phyloP scores from a whole-genome alignment of 2,113 vertebrate genomes.

The Harpagus bidentatus region DNA sequence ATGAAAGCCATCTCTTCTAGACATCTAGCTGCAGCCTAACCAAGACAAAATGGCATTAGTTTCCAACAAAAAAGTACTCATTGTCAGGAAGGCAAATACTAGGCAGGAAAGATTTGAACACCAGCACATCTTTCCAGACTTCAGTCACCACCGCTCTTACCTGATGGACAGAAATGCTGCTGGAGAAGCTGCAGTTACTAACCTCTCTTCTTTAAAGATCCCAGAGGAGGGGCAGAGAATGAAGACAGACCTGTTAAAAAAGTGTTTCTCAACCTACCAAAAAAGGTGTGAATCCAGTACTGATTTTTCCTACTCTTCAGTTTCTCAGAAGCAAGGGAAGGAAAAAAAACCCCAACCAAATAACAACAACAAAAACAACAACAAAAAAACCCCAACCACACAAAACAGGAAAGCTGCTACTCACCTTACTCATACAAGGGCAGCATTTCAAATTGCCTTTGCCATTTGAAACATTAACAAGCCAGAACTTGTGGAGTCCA shows the following conservation, averaged over 20 bases:
- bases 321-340: not conserved
- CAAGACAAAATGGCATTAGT: not conserved
- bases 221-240: not conserved
- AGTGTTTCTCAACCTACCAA: not conserved
- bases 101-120: not conserved
- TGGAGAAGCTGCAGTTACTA: not conserved
- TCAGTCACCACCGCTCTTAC: not conserved
- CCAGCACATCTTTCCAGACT: not conserved
- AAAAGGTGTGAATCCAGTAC: not conserved
- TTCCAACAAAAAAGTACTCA: not conserved
- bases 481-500: not conserved
- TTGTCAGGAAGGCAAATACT: not conserved
- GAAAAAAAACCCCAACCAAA: too few relatives aligned
- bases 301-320: not conserved
- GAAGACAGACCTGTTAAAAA: not conserved
- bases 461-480: not conserved
- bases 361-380: too few relatives aligned
- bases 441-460: not conserved
- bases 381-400: too few relatives aligned
- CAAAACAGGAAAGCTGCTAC: not conserved
- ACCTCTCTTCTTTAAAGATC: not conserved
- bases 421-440: not conserved
- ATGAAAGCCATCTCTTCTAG: not conserved
- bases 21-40: not conserved
- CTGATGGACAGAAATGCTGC: not conserved